phyloP scores from a whole-genome alignment of 1,140 invertebrate genomes.

The Drosophila sturtevanti region DNA sequence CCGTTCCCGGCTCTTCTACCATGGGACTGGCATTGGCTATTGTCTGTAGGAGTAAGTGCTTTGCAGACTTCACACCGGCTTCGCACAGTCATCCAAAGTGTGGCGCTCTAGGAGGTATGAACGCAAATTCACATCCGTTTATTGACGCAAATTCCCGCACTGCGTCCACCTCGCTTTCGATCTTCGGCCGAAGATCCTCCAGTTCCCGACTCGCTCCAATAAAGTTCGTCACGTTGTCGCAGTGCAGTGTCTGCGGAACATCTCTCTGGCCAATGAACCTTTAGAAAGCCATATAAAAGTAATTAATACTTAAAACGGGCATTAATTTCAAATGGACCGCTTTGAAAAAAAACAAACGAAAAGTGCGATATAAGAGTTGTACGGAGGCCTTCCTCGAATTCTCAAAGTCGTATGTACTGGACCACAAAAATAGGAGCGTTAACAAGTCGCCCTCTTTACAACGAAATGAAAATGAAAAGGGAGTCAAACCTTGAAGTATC shows the following conservation, averaged over 20 bases:
- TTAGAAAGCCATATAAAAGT: neutral
- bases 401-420: neutral
- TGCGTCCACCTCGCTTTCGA: too few species aligned
- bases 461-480: too few species aligned
- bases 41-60: too few species aligned
- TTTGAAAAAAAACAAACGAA: too few species aligned
- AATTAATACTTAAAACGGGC: neutral
- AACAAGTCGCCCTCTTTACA: neutral
- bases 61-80: too few species aligned
- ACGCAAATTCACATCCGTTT: slow-evolving; percentile 6
- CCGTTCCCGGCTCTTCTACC: too few species aligned
- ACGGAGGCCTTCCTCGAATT: neutral
- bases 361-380: neutral
- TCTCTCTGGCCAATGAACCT: neutral
- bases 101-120: neutral
- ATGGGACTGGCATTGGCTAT: too few species aligned
- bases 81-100: neutral
- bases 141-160: neutral
- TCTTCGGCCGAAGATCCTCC: neutral
- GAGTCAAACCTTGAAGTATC: too few species aligned
- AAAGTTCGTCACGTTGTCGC: neutral
- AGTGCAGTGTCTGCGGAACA: neutral
- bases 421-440: slow-evolving; percentile 5
- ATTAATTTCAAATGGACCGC: neutral
- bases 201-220: neutral